Conservation (phyloP, 1,140 invertebrate genomes). For the Drosophila pruinosa region DNA sequence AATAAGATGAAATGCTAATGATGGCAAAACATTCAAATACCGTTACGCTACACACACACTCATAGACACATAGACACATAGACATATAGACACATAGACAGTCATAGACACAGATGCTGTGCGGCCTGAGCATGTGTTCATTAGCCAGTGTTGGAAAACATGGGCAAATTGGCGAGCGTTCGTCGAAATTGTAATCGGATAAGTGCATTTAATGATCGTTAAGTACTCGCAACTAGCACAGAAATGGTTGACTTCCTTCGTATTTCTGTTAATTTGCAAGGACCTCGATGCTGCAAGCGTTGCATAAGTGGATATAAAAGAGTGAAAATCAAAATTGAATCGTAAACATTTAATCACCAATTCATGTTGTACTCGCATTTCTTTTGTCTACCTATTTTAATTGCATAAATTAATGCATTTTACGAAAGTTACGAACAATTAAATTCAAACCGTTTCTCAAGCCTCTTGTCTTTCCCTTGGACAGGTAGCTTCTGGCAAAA, state of each 20-base stretch:
- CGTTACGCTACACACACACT: slow-evolving; percentile 23
- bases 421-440: not conserved
- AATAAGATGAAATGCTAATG: slow-evolving; percentile 77
- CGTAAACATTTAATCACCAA: not conserved
- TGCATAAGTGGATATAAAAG: not conserved
- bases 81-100: not conserved
- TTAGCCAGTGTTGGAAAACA: slow-evolving; percentile 33
- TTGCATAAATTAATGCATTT: slow-evolving; percentile 20
- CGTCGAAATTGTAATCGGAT: not conserved
- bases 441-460: not conserved
- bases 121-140: slow-evolving; percentile 21
- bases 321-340: not conserved
- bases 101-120: not conserved
- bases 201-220: slow-evolving; percentile 26
- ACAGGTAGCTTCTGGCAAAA: not conserved
- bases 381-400: not conserved
- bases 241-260: not conserved
- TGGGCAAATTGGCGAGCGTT: not conserved
- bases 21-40: slow-evolving; percentile 68
- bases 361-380: not conserved
- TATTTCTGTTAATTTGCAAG: slow-evolving; percentile 4
- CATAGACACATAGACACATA: not conserved
- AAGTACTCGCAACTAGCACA: not conserved
- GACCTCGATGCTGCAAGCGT: no score
- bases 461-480: not conserved